phyloP scores from a whole-genome alignment of 2,797 vertebrate genomes.

The Takifugu ocellatus region DNA sequence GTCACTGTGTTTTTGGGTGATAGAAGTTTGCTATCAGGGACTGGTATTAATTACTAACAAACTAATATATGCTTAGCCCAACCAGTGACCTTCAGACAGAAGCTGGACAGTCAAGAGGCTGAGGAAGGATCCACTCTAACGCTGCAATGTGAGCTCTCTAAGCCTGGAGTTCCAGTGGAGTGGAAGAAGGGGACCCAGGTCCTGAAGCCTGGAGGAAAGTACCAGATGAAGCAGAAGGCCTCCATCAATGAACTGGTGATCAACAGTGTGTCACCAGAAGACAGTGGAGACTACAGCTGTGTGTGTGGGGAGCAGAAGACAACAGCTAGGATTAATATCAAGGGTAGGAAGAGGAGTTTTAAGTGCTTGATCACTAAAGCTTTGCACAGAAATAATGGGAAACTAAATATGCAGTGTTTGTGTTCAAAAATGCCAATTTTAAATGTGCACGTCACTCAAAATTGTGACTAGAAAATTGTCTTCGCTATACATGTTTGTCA shows the following conservation, averaged over 20 bases:
- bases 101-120: conserved; percentile 64
- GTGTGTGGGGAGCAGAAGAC: conserved; percentile 73
- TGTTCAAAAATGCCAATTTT: neutral
- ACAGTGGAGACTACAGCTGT: conserved; percentile 77
- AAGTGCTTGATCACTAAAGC: accelerated
- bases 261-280: conserved; percentile 54
- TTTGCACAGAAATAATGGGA: neutral
- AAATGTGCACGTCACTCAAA: neutral
- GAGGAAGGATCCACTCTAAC: conserved; percentile 56
- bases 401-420: neutral
- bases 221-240: conserved; percentile 71
- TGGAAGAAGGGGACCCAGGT: conserved; percentile 73
- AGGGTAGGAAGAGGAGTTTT: conserved; percentile 46
- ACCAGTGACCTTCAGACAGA: conserved; percentile 71
- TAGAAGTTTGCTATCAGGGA: too few species aligned
- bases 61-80: conserved; percentile 47
- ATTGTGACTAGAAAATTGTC: neutral
- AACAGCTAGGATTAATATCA: conserved; percentile 62
- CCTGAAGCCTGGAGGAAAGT: conserved; percentile 71
- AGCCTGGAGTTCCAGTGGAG: conserved; percentile 55
- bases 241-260: conserved; percentile 68
- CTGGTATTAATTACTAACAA: too few species aligned
- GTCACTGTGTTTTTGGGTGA: too few species aligned
- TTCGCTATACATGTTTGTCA: neutral
- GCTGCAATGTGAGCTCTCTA: conserved; percentile 62